Conservation (phyloP, 2,113 vertebrate species). For the Callionymus lyra region DNA sequence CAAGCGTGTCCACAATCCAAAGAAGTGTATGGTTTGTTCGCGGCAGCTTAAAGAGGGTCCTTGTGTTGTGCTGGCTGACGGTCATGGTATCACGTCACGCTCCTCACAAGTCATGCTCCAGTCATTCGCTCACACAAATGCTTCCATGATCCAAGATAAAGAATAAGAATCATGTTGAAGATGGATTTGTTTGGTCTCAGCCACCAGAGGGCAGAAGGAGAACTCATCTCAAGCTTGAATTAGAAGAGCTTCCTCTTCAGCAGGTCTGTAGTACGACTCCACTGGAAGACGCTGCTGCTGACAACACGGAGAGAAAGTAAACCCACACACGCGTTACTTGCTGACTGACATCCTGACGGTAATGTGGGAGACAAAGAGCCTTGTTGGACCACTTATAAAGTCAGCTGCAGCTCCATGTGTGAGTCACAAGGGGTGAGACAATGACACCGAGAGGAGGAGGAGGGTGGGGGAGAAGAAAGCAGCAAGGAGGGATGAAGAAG, state of each 20-base stretch:
- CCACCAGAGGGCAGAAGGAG: no score
- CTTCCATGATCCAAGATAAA: slow-evolving; percentile 1
- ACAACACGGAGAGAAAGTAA: slow-evolving; percentile 5
- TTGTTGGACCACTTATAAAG: slow-evolving; percentile 20
- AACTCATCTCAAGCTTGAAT: no score
- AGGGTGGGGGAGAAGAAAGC: slow-evolving; percentile 5
- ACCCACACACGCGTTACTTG: no score
- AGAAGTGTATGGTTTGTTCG: no score
- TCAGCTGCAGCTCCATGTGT: slow-evolving; percentile 20
- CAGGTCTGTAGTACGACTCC: no score
- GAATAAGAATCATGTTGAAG: no score
- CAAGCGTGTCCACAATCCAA: no score
- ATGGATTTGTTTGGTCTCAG: no score
- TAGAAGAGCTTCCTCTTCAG: no score
- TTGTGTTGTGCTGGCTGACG: slow-evolving; percentile 17
- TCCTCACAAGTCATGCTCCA: not conserved
- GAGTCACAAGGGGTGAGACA: slow-evolving; percentile 21
- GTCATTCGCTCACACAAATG: not conserved
- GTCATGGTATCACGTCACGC: slow-evolving; percentile 4
- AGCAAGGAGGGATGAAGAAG: not conserved
- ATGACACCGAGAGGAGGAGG: slow-evolving; percentile 3
- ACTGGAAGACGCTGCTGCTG: no score
- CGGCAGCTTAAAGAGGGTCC: slow-evolving; percentile 13
- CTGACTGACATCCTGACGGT: no score
- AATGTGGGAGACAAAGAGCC: slow-evolving; percentile 12